Percentiles rank a stretch among this genome's conserved stretches.
phyloP scores from a whole-genome alignment of 2,888 invertebrate species.

The Agrochola macilenta region DNA sequence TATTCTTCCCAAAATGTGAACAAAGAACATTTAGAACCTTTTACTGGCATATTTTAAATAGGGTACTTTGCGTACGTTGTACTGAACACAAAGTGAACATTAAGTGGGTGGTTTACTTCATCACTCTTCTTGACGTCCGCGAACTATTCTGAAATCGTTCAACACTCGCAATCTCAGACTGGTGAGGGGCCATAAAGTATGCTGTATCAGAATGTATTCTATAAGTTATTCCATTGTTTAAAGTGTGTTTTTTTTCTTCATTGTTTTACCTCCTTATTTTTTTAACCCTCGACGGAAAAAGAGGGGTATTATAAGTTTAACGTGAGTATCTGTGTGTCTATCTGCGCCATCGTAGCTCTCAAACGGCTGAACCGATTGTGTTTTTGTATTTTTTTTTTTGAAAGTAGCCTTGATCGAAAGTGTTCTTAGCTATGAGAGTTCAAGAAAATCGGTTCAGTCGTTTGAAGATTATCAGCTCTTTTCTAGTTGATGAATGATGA shows the following conservation, averaged over 20 bases:
- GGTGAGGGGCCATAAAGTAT: conserved; percentile 34
- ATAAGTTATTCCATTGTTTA: neutral
- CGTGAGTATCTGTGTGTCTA: no score
- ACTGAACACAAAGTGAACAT: conserved; percentile 55
- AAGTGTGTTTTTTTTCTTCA: no score
- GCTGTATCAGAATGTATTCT: neutral
- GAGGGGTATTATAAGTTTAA: no score
- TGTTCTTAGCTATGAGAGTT: no score
- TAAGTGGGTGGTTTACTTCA: conserved; percentile 64
- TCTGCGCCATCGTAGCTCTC: no score
- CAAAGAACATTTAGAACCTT: conserved; percentile 15
- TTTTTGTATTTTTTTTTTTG: no score
- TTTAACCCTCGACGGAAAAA: neutral
- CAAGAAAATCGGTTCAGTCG: no score
- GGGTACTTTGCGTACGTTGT: conserved; percentile 24
- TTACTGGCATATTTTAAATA: conserved; percentile 14
- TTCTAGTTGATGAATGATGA: no score
- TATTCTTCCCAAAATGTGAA: conserved; percentile 13
- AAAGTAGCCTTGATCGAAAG: no score
- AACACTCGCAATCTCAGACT: conserved; percentile 57
- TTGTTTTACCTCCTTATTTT: neutral
- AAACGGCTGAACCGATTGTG: no score
- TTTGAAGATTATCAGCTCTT: no score
- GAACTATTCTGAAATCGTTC: conserved; percentile 71
- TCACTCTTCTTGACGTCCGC: conserved; percentile 70